phyloP scores from a whole-genome alignment of 1,140 invertebrate species.

The Drosophila ironensis region DNA sequence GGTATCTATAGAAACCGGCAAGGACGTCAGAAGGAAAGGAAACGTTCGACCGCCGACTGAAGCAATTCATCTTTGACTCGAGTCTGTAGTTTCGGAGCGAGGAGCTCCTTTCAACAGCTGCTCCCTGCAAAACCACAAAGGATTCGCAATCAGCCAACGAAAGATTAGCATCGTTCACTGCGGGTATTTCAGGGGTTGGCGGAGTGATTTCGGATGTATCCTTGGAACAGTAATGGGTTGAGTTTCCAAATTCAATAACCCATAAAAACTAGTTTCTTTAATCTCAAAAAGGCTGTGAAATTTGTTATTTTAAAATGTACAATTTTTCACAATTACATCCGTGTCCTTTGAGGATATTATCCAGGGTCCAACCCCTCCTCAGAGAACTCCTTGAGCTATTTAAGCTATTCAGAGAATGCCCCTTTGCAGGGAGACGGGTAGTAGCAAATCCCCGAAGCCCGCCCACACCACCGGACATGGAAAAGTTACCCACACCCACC shows the following conservation, averaged over 20 bases:
- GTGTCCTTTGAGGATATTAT: not conserved
- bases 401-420: slow-evolving; percentile 28
- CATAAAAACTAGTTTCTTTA: no score
- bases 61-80: slow-evolving; percentile 65
- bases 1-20: not conserved
- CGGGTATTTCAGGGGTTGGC: not conserved
- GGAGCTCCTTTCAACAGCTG: slow-evolving; percentile 39
- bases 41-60: slow-evolving; percentile 9
- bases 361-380: no score
- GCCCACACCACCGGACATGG: slow-evolving; percentile 8
- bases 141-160: slow-evolving; percentile 1
- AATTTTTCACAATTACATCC: no score
- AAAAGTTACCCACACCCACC: slow-evolving; percentile 1
- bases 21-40: not conserved
- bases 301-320: not conserved
- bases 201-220: no score
- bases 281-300: not conserved
- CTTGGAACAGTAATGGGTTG: no score
- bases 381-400: slow-evolving; percentile 30
- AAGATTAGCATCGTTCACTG: slow-evolving; percentile 8
- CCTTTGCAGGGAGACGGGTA: no score
- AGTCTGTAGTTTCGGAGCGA: slow-evolving; percentile 10
- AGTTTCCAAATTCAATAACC: no score
- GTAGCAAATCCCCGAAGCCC: slow-evolving; percentile 33
- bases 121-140: slow-evolving; percentile 28